Evolutionary conservation across 2,888 invertebrate species (phyloP).

Genomic region (Zootermopsis nevadensis): DNA sequence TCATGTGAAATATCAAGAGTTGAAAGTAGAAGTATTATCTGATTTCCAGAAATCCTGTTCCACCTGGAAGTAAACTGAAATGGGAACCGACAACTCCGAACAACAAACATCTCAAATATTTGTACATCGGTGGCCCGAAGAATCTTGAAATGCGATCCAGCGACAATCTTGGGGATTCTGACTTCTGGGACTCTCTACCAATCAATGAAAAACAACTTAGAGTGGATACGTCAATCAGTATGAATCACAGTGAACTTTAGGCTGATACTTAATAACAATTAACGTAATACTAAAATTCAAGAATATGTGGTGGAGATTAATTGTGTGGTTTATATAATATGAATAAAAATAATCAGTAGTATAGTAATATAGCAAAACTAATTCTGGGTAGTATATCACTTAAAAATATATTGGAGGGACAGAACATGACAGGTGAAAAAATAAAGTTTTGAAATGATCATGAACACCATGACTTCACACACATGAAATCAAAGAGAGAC

Average conservation of each 20-base stretch:
- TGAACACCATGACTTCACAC: no score
- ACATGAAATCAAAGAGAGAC: no score
- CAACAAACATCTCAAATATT: slow-evolving; percentile 64
- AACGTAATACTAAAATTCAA: not conserved
- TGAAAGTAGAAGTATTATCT: not conserved
- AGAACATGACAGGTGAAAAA: no score
- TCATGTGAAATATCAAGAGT: no score
- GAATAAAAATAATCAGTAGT: no score
- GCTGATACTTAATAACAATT: not conserved
- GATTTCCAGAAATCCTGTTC: slow-evolving; percentile 40
- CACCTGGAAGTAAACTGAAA: slow-evolving; percentile 56
- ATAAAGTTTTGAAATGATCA: no score
- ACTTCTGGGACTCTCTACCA: slow-evolving; percentile 73
- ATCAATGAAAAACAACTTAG: slow-evolving; percentile 64
- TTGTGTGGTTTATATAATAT: not conserved
- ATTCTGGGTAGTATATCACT: no score
- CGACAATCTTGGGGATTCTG: slow-evolving; percentile 67
- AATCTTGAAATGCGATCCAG: slow-evolving; percentile 63
- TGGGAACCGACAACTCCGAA: slow-evolving; percentile 67
- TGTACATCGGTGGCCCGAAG: slow-evolving; percentile 67
- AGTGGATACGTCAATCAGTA: not conserved
- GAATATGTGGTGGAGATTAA: not conserved
- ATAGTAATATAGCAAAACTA: no score
- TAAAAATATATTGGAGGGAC: no score
- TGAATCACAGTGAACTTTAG: slow-evolving; percentile 18